Percentiles rank a stretch among this genome's conserved stretches.
Conservation (phyloP, 2,113 vertebrate genomes). For the Origma solitaria region DNA sequence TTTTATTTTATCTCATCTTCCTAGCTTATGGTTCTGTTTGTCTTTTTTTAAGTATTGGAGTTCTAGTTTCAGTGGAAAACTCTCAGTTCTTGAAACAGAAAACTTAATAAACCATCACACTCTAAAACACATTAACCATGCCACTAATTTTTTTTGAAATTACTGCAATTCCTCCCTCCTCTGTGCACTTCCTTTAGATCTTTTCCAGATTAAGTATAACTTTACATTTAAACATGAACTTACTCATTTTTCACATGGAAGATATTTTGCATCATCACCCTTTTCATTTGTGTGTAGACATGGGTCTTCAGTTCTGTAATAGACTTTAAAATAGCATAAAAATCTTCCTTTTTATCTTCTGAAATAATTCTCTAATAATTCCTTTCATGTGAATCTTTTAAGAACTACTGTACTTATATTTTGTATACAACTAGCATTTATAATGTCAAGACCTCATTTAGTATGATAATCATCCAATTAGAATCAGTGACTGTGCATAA, state of each 20-base stretch:
- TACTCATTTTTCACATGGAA: neutral
- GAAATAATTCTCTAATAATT: neutral
- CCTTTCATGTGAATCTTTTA: neutral
- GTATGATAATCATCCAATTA: neutral
- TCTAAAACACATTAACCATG: neutral
- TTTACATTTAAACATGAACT: neutral
- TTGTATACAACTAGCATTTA: neutral
- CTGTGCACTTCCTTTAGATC: neutral
- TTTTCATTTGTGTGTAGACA: neutral
- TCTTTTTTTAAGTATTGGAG: neutral
- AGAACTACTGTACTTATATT: neutral
- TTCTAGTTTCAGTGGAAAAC: neutral
- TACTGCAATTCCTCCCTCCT: neutral
- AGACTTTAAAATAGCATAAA: neutral
- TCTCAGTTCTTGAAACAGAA: neutral
- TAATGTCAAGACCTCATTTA: neutral
- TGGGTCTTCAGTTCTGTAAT: neutral
- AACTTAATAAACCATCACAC: neutral
- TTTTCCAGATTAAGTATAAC: neutral
- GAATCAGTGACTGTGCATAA: neutral
- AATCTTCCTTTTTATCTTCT: neutral
- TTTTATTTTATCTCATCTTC: neutral
- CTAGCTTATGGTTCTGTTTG: neutral
- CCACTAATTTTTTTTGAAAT: neutral
- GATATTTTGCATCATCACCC: neutral